These are phyloP conservation scores for Apis laboriosa DNA, from an alignment of 1,140 invertebrate species.

Conservation along the genomic window DNA sequence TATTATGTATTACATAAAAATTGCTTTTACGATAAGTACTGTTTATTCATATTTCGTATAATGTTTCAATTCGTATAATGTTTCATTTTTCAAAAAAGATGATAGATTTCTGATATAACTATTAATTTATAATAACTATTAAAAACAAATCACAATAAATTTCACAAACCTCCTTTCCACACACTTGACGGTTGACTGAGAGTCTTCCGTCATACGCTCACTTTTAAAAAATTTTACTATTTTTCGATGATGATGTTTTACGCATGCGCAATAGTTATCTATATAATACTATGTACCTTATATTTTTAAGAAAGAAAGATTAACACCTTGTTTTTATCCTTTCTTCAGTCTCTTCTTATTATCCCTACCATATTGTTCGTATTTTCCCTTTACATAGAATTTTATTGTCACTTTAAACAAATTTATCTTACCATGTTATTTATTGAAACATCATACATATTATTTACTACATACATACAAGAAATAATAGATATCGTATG, in stretches of 20 bases:
- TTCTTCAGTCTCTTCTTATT: too few relatives aligned
- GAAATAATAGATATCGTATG: too few relatives aligned
- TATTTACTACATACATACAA: too few relatives aligned
- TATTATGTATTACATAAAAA: not conserved
- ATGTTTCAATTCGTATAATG: too few relatives aligned
- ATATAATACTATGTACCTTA: not conserved
- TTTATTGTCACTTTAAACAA: too few relatives aligned
- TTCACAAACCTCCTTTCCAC: not conserved
- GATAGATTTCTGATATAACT: too few relatives aligned
- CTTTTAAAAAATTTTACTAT: not conserved
- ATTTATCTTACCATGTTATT: too few relatives aligned
- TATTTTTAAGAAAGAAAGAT: not conserved
- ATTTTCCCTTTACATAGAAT: too few relatives aligned
- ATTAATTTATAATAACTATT: not conserved
- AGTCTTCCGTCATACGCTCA: not conserved
- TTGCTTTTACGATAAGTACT: not conserved
- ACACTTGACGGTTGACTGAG: not conserved
- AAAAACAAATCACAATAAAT: not conserved
- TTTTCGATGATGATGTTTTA: not conserved
- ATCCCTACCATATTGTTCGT: too few relatives aligned
- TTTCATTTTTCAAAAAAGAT: not conserved
- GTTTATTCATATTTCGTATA: not conserved
- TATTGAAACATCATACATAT: too few relatives aligned
- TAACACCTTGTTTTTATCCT: not conserved
- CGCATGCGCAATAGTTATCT: not conserved